Conservation (phyloP, 2,797 vertebrate species). For the Allobates femoralis region DNA sequence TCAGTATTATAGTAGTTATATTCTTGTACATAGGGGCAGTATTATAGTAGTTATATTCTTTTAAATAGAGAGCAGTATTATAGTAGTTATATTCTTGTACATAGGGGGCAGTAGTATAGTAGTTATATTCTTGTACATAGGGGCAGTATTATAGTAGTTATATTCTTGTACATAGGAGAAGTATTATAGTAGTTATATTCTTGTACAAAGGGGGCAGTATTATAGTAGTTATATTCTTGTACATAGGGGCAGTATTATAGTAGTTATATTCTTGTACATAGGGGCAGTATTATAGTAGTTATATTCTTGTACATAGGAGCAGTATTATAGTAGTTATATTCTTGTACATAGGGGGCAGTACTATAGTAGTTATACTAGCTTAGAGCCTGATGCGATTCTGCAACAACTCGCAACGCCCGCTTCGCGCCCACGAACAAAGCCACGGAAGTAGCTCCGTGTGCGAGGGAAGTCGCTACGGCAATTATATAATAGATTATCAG, state of each 20-base stretch:
- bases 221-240: conserved; percentile 26
- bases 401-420: no score
- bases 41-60: conserved; percentile 4
- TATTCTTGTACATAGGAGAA: conserved; percentile 3
- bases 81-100: background rate
- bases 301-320: background rate
- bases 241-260: conserved; percentile 1
- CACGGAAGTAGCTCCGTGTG: no score
- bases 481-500: no score
- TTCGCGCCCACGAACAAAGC: no score
- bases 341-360: background rate
- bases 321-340: conserved; percentile 5
- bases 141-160: conserved; percentile 19
- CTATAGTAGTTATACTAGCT: conserved; percentile 12
- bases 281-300: conserved; percentile 8
- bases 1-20: background rate
- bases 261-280: conserved; percentile 13
- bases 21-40: background rate
- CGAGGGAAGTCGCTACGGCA: no score
- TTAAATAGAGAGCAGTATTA: background rate
- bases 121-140: conserved; percentile 7
- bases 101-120: no score
- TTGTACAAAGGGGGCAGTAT: conserved; percentile 11
- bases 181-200: conserved; percentile 28
- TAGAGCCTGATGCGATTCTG: no score